Base-by-base conservation (phyloP, 2,888 invertebrate species). In the Stenoptilia bipunctidactyla region DNA sequence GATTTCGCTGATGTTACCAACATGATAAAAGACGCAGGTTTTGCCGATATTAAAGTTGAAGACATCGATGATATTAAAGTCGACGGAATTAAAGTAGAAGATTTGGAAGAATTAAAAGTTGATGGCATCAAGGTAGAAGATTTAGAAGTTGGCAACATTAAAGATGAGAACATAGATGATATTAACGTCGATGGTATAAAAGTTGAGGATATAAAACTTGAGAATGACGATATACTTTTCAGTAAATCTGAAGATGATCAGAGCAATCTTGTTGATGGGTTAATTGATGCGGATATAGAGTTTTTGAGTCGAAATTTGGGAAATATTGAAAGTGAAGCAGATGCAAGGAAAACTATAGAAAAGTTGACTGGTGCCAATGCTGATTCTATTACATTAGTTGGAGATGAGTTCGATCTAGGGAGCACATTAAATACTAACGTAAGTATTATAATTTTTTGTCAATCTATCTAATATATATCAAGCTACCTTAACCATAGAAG, bases 261-360 rank as follows among this genome's bases (percentile, higher is more conserved):
- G 30, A 75, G 57, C 48, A 63, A 73, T 54, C 56, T 83, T 40
- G 80, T 79, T 6, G 82, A 83, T 50, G 85, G 83, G 2, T 53
- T 85, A 36, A 51, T 84, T 15, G 85, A 85, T 45, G 71, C 83
- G 1, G 85, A 85, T 52, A 85, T 85, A 25, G 85, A 85, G 50
- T 85, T 85, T 64, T 55, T 85, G 46, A 85, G 83, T 45, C 61
- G 80, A 15, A 84, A 85, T 47, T 56, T 85, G 49, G 82, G 79
- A 1, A 77, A 83, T 48, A 84, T 84, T 42, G 85, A 84, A 43
- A 84, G 82, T 55, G 85, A 85, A 41, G 77, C 83, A 1, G 85
- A 85, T 46, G 84, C 83, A 0, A 71, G 85, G 35, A 84, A 85
- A 51, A 79, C 84, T n/a, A 83, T 85, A 42, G 84, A 84, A 50